Evolutionary conservation across 1,140 invertebrate genomes (phyloP), one percentile per base, ranked within the genome.

Genomic region (Cataglyphis hispanica): DNA sequence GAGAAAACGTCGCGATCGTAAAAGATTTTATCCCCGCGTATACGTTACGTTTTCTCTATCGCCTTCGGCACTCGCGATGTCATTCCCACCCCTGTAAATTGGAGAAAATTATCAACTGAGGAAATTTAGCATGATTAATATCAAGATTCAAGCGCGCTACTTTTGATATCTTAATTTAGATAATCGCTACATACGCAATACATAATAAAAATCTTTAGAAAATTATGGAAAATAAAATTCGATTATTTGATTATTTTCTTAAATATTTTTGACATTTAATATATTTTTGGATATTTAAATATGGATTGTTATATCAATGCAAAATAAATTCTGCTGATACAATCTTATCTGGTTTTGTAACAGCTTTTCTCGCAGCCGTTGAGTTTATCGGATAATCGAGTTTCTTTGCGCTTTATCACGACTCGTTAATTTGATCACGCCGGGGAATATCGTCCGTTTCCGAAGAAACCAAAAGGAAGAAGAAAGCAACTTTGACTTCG

Each of bases 1-100:
- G 58, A 37, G 70, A 46, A 84, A 84, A 84, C 50, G 27, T 31
- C 27, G 70, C 72, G 60, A 84, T 84, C 72, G 31, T 77, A 77
- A 76, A 50, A 77, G 81, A 76, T 84, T 77, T 84, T 77, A 84
- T 77, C 60, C 60, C 40, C 70, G 70, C 74, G 56, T 31, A 3
- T 27, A 31, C 19, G 46, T 46, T 46, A 1, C 43, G 27, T 81
- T 83, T 67, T 72, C 10, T 37, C 43, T 27, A n/a, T 13, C 16
- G 10, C 27, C n/a, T 34, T 25, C 8, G 22, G 22, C 13, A 16
- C n/a, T 16, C 43, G 22, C 27, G 31, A 53, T 61, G 10, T 27
- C 16, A 43, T 63, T 80, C 22, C 43, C 43, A 67, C n/a, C 76
- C 40, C 63, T 50, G 31, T 46, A n/a, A 43, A 53, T 43, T 25